Evolutionary conservation across 2,113 vertebrate species (phyloP), one percentile per base, ranked within the genome.

Genomic region (Hippopotamus amphibius): DNA sequence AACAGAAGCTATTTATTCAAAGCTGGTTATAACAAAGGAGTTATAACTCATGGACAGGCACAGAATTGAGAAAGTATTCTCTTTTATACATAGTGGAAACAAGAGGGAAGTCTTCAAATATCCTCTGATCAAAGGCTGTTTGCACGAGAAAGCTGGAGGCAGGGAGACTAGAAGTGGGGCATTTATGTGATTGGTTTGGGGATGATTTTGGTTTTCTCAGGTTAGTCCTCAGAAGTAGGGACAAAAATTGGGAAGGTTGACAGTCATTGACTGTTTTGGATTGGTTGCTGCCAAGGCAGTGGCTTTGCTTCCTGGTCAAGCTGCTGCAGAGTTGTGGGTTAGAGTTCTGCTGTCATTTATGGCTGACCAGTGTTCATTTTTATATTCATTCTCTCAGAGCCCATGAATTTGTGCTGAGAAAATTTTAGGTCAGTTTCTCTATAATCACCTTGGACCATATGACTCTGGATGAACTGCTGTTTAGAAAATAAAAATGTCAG

Each of bases 201-300:
- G 5, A 79, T 9, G 3, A 24, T 46, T 46, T 28, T 57, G 21
- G 1, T 7, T 72, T 69, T 76, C 11, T 46, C 22, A 80, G 1
- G 59, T 21, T 88, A n/a, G 7, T 69, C 0, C 28, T 88, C n/a
- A 74, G 33, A 86, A 69, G 5, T 59, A 65, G 12, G 13, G 3
- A 46, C 15, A 85, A 82, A 65, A 81, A 2, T 41, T 37, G 37
- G 6, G 7, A 53, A 33, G 71, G 6, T 5, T 43, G 61, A 5
- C 12, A 22, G 6, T 90, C 55, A 43, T 13, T 96, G 55, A 59
- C 1, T 10, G 0, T 53, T 84, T 12, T 19, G 16, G 24, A 13
- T 2, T 22, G 12, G n/a, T 33, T 37, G 13, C 41, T 77, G 6
- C 2, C 76, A 11, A 8, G 0, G 14, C 13, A 28, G n/a, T 5